A percentile compares a stretch with the other conserved stretches of the same genome.
These are phyloP conservation scores for Lamellibrachia satsuma DNA, from an alignment of 2,888 invertebrate species.

Conservation along the genomic window DNA sequence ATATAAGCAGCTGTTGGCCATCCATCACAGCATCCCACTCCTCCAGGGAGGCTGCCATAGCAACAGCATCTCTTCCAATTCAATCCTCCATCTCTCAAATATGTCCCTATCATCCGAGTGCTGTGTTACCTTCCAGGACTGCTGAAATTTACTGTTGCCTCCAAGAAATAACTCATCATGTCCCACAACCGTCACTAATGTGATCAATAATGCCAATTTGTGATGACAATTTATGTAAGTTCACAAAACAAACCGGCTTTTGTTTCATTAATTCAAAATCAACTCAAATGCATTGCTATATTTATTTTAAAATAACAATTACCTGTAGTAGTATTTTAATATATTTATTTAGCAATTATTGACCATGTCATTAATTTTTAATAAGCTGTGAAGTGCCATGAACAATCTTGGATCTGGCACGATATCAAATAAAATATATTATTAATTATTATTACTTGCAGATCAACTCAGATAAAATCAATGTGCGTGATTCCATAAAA, in stretches of 20 bases:
- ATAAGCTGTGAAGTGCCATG: too few species aligned
- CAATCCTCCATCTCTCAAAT: not conserved
- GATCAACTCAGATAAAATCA: not conserved
- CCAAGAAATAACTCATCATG: not conserved
- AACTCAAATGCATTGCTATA: not conserved
- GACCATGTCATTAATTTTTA: too few species aligned
- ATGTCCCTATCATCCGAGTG: not conserved
- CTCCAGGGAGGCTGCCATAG: not conserved
- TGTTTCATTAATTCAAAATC: not conserved
- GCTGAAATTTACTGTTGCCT: not conserved
- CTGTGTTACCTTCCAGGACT: too few species aligned
- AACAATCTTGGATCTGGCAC: too few species aligned
- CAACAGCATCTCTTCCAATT: slow-evolving; percentile 11
- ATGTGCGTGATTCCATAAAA: not conserved
- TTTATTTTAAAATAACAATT: too few species aligned
- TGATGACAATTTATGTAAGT: not conserved
- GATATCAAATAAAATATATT: too few species aligned
- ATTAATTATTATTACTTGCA: not conserved
- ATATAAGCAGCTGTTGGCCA: not conserved
- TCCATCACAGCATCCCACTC: not conserved
- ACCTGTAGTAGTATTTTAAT: too few species aligned
- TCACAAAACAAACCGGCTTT: not conserved
- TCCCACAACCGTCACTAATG: not conserved
- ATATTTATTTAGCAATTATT: too few species aligned
- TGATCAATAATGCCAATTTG: not conserved